Conservation (phyloP, 2,797 vertebrate genomes). For the Pseudotriccus pelzelni region DNA sequence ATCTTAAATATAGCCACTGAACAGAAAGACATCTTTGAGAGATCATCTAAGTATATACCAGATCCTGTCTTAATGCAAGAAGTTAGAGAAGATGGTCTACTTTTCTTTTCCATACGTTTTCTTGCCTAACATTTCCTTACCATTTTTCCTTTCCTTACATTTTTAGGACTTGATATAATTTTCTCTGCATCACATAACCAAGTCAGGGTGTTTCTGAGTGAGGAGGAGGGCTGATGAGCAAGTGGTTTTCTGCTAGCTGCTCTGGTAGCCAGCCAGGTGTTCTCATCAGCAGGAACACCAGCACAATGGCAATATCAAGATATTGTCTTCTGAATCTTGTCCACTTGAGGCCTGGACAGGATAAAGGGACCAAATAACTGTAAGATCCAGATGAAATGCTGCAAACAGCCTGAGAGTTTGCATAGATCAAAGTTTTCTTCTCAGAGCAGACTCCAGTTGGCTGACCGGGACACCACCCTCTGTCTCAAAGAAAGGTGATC, state of each 20-base stretch:
- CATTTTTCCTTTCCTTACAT: not conserved
- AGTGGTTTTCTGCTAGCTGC: not conserved
- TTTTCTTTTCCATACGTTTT: not conserved
- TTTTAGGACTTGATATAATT: not conserved
- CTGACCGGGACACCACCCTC: not conserved
- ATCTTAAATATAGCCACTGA: not conserved
- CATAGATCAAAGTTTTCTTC: not conserved
- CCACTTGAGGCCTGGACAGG: not conserved
- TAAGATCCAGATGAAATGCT: not conserved
- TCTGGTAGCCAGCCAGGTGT: not conserved
- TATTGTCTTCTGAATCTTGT: not conserved
- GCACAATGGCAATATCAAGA: not conserved
- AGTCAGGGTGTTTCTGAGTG: not conserved
- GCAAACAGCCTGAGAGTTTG: not conserved
- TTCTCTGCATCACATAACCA: not conserved
- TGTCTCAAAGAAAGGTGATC: not conserved
- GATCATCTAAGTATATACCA: not conserved
- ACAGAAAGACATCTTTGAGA: not conserved
- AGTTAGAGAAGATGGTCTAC: not conserved
- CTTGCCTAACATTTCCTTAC: not conserved
- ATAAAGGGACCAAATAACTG: not conserved
- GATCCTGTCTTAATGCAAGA: not conserved
- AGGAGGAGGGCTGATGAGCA: not conserved
- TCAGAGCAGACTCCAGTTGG: accelerated
- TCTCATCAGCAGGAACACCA: not conserved